Evolutionary conservation across 1,140 invertebrate genomes (phyloP), one percentile per base, ranked within the genome.

Genomic region (Microplitis mediator): DNA sequence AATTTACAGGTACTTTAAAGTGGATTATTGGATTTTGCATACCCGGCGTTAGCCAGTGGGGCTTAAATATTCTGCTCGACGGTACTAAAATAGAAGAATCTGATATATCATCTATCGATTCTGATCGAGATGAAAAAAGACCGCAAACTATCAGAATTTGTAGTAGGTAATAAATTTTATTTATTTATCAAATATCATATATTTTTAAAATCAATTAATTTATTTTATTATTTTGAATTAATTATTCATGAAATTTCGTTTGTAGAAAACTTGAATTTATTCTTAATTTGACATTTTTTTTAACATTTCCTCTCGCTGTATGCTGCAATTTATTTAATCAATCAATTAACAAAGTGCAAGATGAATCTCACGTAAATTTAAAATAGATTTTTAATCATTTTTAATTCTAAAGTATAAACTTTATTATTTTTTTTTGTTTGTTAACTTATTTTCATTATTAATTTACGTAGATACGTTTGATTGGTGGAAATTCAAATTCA

Each of bases 291-390:
- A 63, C 72, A 39, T 72, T 76, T 52, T 76, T 76, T 66, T 61
- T 76, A 16, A 75, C 75, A 3, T 75, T 65, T 61, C 80, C 80
- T 0, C 62, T 79, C 9, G 74, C 71, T 13, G 11, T 74, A 31
- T 78, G 75, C 16, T 77, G 63, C 35, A 13, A 65, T 14, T 66
- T 39, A 8, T 62, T 64, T 11, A 71, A 31, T 58, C 74, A 56
- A 23, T 56, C 61, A 4, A 11, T 39, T 2, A 32, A 9, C 31
- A 70, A 9, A 50, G n/a, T 13, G 34, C 14, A 5, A 36, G 56
- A 66, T 8, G 74, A 73, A 52, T 81, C 78, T 9, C 74, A 78
- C 63, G 80, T 80, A 77, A 76, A 35, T 66, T 6, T 39, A 14
- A 64, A 39, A 34, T 14, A 16, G 35, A 36, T 64, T 35, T 36